phyloP scores from a whole-genome alignment of 2,888 invertebrate genomes.

The Andricus quercusramuli region DNA sequence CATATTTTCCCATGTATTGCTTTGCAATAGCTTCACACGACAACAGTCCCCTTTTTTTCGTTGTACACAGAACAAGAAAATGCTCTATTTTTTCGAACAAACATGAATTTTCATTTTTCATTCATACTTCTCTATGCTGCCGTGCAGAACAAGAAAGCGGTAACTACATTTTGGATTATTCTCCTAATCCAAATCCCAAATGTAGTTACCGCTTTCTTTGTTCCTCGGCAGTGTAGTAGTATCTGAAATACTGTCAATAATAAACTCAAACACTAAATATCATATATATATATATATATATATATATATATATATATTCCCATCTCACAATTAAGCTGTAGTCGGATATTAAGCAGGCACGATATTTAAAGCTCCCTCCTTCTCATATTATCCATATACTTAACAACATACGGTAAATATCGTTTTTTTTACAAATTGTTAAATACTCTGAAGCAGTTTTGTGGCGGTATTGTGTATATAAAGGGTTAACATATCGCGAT shows the following conservation, averaged over 20 bases:
- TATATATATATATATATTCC: slow-evolving; percentile 28
- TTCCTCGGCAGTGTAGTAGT: neutral
- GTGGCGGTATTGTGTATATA: slow-evolving; percentile 6
- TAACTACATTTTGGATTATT: too few relatives aligned
- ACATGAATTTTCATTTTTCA: slow-evolving; percentile 36
- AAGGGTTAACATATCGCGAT: neutral
- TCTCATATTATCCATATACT: slow-evolving; percentile 50
- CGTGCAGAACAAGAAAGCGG: too few relatives aligned
- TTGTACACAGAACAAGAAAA: slow-evolving; percentile 50
- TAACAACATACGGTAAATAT: slow-evolving; percentile 40
- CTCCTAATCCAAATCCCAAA: too few relatives aligned
- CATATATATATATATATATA: too few relatives aligned
- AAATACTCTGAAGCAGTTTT: slow-evolving; percentile 29
- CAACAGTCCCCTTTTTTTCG: slow-evolving; percentile 48
- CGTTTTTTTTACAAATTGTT: slow-evolving; percentile 34
- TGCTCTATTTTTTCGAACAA: slow-evolving; percentile 26
- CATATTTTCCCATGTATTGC: neutral
- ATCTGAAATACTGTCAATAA: too few relatives aligned
- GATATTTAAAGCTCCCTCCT: slow-evolving; percentile 76
- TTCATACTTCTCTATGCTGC: slow-evolving; percentile 51
- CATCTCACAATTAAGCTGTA: slow-evolving; percentile 57
- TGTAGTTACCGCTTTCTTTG: too few relatives aligned
- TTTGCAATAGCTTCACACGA: slow-evolving; percentile 38
- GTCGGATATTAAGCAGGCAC: slow-evolving; percentile 74
- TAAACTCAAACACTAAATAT: too few relatives aligned